Evolutionary conservation across 2,888 invertebrate genomes (phyloP), one percentile per base, ranked within the genome.

Genomic region (Tachina fera): DNA sequence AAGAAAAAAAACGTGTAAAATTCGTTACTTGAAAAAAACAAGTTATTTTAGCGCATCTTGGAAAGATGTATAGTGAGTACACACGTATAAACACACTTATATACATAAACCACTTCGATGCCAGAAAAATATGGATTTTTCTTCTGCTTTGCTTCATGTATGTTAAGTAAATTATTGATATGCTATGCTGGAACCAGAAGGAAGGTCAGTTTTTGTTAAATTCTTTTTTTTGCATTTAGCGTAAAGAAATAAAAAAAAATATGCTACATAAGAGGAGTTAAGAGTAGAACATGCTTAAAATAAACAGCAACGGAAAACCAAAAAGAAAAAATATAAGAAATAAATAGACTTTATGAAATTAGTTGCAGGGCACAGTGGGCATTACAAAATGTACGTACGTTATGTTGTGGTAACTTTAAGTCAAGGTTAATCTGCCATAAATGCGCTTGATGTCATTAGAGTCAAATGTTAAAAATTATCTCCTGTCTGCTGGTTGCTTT

Each of bases 41-140:
- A 86, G 86, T 86, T 86, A 83, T 86, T 86, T 86, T 61, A 79
- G 83, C 79, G 71, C 83, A 86, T 86, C 86, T 79, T 79, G 65
- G 11, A 51, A 14, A 83, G 45, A 43, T 22, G 22, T 22, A 22
- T 3, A 22, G n/a, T n/a, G n/a, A n/a, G n/a, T n/a, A n/a, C n/a
- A n/a, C n/a, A n/a, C n/a, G n/a, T 9, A 53, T 9, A 39, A 22
- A 47, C 16, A 13, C 39, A 70, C 47, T 67, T 61, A 9, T 39
- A 51, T 61, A 9, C 22, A 51, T 67, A 58, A 47, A 53, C 31
- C 76, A 72, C 63, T 56, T 53, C 39, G 45, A 72, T 56, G 39
- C 58, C n/a, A n/a, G 47, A 41, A 65, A 79, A 70, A 31, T 11
- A 13, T 5, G 10, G 41, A n/a, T 63, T 19, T 22, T 13, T 19